phyloP scores from a whole-genome alignment of 92 coral and sea anemone species.

The Siderastrea siderea region DNA sequence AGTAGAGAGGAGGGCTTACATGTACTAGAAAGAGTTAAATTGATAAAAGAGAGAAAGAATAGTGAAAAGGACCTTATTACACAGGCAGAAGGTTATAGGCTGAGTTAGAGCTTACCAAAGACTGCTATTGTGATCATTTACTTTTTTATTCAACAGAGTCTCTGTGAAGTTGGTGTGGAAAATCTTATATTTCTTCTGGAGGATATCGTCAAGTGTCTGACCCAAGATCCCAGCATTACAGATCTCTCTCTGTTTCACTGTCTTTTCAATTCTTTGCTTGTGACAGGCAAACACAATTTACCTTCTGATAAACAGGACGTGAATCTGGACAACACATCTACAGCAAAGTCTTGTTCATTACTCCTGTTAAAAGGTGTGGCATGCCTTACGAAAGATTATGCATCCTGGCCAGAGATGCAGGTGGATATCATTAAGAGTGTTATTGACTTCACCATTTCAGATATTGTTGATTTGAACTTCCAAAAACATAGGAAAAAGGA shows the following conservation, averaged over 20 bases:
- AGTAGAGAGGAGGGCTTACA: too few species aligned
- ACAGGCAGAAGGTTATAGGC: too few species aligned
- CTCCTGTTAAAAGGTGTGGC: conserved; percentile 20
- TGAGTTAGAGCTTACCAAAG: background rate
- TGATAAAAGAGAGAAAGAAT: too few species aligned
- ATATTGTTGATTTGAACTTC: conserved; percentile 13
- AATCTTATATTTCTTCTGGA: conserved; percentile 4
- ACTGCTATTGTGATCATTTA: background rate
- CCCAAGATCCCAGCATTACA: conserved; percentile 16
- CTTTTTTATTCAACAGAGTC: conserved; percentile 24
- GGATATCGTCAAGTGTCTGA: conserved; percentile 22
- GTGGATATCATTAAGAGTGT: conserved; percentile 12
- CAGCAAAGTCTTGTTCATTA: background rate
- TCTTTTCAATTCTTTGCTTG: conserved; percentile 25
- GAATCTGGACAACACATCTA: background rate
- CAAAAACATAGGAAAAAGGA: background rate
- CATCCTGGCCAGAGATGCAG: conserved; percentile 27
- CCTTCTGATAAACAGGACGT: background rate
- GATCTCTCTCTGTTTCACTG: conserved; percentile 28
- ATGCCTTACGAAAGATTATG: conserved; percentile 5
- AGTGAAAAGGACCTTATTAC: too few species aligned
- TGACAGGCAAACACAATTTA: background rate
- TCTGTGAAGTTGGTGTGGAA: conserved; percentile 16
- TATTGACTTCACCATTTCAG: conserved; percentile 9
- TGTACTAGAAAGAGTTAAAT: too few species aligned